A percentile compares a stretch with the other conserved stretches of the same genome.
Conservation (phyloP, 2,113 vertebrate species). For the Rhinoptilus africanus region DNA sequence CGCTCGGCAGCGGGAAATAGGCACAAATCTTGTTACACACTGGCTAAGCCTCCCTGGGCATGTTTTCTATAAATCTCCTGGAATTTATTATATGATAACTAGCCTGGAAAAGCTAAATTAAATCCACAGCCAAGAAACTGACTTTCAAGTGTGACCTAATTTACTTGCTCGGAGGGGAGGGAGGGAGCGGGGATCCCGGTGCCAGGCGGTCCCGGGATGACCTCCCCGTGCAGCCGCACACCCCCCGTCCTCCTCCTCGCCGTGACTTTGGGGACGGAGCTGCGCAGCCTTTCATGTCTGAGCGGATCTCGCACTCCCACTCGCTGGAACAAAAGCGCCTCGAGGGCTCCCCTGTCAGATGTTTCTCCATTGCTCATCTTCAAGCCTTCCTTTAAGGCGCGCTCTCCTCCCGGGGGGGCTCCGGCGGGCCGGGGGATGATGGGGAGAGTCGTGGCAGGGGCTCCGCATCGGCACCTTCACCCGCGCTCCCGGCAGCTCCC, state of each 20-base stretch:
- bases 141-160: conserved; percentile 59
- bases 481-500: background rate
- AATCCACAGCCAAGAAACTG: conserved; percentile 57
- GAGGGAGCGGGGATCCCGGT: background rate
- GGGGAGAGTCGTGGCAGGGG: background rate
- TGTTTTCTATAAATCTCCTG: conserved; percentile 64
- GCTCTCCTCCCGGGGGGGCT: background rate
- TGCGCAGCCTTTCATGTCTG: background rate
- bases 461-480: accelerated
- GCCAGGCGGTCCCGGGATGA: conserved; percentile 15
- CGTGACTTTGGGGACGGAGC: conserved; percentile 6
- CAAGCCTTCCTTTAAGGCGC: background rate
- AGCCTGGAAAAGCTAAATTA: conserved; percentile 65
- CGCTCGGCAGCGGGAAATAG: background rate
- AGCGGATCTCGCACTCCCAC: conserved; percentile 25
- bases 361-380: conserved; percentile 26
- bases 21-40: conserved; percentile 61
- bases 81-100: conserved; percentile 61
- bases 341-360: conserved; percentile 34
- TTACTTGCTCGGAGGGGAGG: background rate
- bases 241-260: background rate
- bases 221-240: background rate
- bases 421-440: background rate
- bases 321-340: conserved; percentile 30
- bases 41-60: conserved; percentile 60